A percentile compares a stretch with the other conserved stretches of the same genome.
Evolutionary conservation across 2,113 vertebrate genomes (phyloP).

Genomic region (Caranx melampygus): DNA sequence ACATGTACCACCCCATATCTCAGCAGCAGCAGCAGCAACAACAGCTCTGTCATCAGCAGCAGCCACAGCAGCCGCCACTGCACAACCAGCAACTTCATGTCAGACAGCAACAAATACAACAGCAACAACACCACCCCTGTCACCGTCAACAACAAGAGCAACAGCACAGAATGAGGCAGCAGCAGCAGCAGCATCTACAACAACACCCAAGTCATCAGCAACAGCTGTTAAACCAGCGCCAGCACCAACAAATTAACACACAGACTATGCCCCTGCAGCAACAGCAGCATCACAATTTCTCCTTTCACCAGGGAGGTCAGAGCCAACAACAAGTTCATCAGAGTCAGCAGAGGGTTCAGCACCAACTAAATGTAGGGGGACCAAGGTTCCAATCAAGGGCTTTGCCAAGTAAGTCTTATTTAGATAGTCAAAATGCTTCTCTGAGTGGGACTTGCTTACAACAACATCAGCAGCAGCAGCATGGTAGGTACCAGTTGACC

Average conservation of each 20-base stretch:
- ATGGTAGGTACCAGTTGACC: constrained; percentile 79
- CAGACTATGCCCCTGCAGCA: constrained; percentile 89
- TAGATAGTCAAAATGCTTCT: constrained; percentile 83
- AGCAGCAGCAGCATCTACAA: constrained; percentile 73
- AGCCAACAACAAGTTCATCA: constrained; percentile 84
- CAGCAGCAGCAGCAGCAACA: constrained; percentile 73
- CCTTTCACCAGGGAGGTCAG: constrained; percentile 89
- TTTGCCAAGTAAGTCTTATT: constrained; percentile 87
- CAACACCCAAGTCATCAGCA: constrained; percentile 78
- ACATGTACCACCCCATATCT: constrained; percentile 75
- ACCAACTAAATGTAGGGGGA: constrained; percentile 71
- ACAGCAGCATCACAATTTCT: constrained; percentile 90
- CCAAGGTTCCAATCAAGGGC: constrained; percentile 79
- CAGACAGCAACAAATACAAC: constrained; percentile 68
- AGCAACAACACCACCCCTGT: constrained; percentile 69
- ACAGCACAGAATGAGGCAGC: constrained; percentile 72
- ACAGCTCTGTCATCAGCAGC: constrained; percentile 76
- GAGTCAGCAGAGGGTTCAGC: constrained; percentile 62
- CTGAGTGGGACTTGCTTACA: constrained; percentile 78
- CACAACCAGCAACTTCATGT: constrained; percentile 80
- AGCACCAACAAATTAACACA: constrained; percentile 88
- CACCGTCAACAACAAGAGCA: constrained; percentile 74
- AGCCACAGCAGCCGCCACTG: constrained; percentile 70
- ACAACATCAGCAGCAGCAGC: constrained; percentile 84
- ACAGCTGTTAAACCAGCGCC: constrained; percentile 81